Conservation (phyloP, 2,888 invertebrate species). For the Acleris holmiana region DNA sequence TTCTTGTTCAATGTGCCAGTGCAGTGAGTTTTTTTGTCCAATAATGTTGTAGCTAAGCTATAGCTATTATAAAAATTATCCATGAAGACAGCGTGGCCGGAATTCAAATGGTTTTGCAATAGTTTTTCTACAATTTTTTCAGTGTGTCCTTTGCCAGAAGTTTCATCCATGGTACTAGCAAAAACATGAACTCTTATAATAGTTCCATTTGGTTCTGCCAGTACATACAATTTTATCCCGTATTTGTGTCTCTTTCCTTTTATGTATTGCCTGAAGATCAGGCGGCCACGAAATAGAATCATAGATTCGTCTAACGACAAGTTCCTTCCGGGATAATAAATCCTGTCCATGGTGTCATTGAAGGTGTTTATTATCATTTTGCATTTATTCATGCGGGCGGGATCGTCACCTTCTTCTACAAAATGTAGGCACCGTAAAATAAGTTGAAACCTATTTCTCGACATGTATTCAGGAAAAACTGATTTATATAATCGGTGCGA, state of each 20-base stretch:
- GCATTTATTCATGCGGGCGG: no score
- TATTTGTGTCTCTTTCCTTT: constrained; percentile 51
- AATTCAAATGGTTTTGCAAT: no score
- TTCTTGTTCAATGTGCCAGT: constrained; percentile 45
- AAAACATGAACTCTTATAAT: constrained; percentile 44
- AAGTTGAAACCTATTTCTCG: no score
- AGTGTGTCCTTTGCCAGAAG: constrained; percentile 41
- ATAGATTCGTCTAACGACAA: constrained; percentile 47
- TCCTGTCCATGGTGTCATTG: constrained; percentile 40
- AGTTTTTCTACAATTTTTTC: constrained; percentile 45
- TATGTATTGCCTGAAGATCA: constrained; percentile 49
- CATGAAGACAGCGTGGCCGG: no score
- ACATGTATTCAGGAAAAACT: neutral
- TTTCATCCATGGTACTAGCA: constrained; percentile 40
- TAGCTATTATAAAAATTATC: no score
- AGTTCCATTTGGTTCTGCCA: constrained; percentile 52
- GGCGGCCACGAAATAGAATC: constrained; percentile 48
- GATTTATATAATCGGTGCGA: constrained; percentile 39
- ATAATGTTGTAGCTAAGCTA: no score
- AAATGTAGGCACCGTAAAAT: no score
- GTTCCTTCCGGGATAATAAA: constrained; percentile 45
- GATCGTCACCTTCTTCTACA: no score
- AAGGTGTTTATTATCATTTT: constrained; percentile 32
- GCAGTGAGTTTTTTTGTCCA: constrained; percentile 36
- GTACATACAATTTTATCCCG: constrained; percentile 50